Evolutionary conservation across 1,140 invertebrate species (phyloP).

Genomic region (Pinna nobilis): DNA sequence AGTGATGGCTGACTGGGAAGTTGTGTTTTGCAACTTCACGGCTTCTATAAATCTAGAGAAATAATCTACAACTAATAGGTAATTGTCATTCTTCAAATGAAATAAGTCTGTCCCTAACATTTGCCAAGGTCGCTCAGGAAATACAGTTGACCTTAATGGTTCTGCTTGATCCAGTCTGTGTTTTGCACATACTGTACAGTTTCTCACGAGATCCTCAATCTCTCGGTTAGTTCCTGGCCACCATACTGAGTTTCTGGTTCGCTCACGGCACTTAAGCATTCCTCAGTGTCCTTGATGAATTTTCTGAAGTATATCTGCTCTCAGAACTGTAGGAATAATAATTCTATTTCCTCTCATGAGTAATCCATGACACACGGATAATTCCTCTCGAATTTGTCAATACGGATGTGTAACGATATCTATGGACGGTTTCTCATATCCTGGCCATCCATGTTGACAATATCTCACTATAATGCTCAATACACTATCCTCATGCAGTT

Average conservation of each 20-base stretch:
- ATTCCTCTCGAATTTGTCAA: too few species aligned
- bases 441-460: background rate
- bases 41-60: too few species aligned
- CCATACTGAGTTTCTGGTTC: slow-evolving; percentile 11
- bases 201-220: slow-evolving; percentile 7
- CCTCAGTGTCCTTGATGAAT: slow-evolving; percentile 66
- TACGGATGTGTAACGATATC: too few species aligned
- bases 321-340: background rate
- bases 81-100: slow-evolving; percentile 9
- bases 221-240: slow-evolving; percentile 5
- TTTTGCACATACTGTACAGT: slow-evolving; percentile 14
- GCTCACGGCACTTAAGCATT: slow-evolving; percentile 45
- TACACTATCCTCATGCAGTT: background rate
- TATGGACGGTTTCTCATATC: background rate
- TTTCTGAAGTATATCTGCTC: slow-evolving; percentile 56
- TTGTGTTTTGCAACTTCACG: slow-evolving; percentile 8
- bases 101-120: slow-evolving; percentile 24
- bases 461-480: background rate
- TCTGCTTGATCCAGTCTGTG: slow-evolving; percentile 8
- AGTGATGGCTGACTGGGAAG: slow-evolving; percentile 10
- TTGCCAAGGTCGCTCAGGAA: slow-evolving; percentile 23
- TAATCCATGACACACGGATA: too few species aligned
- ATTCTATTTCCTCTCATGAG: too few species aligned
- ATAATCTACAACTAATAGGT: slow-evolving; percentile 23
- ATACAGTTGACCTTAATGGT: slow-evolving; percentile 1